Conservation (phyloP, 30 jellyfish, hydroid and myxozoan species). For the Catostylus mosaicus region DNA sequence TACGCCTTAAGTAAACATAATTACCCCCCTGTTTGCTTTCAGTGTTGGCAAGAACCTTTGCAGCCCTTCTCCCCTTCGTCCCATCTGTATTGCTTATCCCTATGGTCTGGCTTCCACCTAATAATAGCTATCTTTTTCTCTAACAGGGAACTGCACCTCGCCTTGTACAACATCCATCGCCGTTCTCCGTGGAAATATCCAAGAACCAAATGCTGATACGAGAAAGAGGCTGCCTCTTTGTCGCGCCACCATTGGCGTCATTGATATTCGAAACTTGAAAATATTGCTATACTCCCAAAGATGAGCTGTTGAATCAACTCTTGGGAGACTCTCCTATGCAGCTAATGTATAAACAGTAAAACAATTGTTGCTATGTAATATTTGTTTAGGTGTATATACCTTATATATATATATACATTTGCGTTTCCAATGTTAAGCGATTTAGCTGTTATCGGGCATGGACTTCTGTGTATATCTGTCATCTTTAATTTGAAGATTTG, state of each 20-base stretch:
- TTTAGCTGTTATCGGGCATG: too few relatives aligned
- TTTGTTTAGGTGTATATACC: background rate
- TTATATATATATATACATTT: background rate
- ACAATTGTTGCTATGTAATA: background rate
- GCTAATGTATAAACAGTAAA: background rate
- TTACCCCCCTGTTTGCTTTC: too few relatives aligned
- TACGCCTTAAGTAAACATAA: too few relatives aligned
- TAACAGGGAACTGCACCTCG: background rate
- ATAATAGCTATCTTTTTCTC: too few relatives aligned
- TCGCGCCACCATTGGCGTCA: background rate
- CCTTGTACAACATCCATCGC: background rate
- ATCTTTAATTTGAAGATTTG: too few relatives aligned
- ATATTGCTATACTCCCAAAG: background rate
- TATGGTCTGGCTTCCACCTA: too few relatives aligned
- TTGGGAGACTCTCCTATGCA: background rate
- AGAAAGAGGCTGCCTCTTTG: background rate
- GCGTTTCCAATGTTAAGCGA: too few relatives aligned
- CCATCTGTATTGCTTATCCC: too few relatives aligned
- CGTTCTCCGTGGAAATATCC: background rate
- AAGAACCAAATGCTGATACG: background rate
- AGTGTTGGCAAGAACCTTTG: too few relatives aligned
- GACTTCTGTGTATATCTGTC: too few relatives aligned
- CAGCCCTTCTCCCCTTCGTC: too few relatives aligned
- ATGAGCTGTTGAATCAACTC: background rate
- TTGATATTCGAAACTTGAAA: background rate